Percentiles rank a stretch among this genome's conserved stretches.
Evolutionary conservation across 2,113 vertebrate species (phyloP).

Genomic region (Eclectus roratus): DNA sequence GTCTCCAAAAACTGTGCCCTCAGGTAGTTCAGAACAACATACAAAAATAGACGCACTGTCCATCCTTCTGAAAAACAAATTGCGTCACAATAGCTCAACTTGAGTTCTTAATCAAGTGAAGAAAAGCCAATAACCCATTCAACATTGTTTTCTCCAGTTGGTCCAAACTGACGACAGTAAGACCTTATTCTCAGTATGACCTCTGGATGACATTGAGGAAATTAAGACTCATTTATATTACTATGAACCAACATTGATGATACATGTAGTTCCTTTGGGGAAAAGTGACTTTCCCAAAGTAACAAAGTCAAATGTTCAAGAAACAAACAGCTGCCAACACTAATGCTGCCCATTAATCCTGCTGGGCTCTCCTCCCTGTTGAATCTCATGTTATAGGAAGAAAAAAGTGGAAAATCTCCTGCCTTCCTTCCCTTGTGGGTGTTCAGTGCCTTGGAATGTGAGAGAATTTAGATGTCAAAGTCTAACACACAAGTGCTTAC

Average conservation of each 20-base stretch:
- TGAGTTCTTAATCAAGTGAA: background rate
- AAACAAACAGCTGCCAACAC: background rate
- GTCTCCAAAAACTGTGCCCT: background rate
- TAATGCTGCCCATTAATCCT: background rate
- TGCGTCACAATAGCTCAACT: background rate
- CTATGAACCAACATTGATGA: background rate
- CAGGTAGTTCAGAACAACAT: background rate
- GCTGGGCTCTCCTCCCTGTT: background rate
- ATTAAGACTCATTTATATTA: background rate
- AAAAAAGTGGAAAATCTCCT: background rate
- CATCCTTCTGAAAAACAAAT: background rate
- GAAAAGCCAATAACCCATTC: background rate
- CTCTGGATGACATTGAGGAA: background rate
- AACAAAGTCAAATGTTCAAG: background rate
- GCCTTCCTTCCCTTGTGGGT: rapidly evolving
- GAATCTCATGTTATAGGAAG: background rate
- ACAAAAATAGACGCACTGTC: background rate
- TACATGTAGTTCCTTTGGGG: background rate
- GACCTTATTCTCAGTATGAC: background rate
- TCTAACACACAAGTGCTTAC: background rate
- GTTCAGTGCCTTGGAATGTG: background rate
- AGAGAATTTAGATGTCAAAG: background rate
- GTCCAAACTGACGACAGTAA: background rate
- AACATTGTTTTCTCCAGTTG: background rate
- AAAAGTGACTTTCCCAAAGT: background rate